Conservation (phyloP, 2,888 invertebrate genomes). For the Galerucella nymphaeae region DNA sequence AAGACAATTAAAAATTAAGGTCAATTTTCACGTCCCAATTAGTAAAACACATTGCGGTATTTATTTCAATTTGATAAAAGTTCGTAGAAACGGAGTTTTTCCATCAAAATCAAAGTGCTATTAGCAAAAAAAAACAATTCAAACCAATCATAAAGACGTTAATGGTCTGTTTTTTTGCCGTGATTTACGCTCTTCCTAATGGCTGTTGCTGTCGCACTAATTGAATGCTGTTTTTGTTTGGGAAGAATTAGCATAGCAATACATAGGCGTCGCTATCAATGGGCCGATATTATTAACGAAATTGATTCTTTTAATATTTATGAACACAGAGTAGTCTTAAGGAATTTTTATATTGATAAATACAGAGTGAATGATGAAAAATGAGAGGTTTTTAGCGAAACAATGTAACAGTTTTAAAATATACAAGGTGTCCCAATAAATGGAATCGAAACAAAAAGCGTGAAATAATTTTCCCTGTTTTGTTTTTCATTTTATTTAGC, state of each 20-base stretch:
- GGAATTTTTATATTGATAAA: too few relatives aligned
- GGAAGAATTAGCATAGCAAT: slow-evolving; percentile 54
- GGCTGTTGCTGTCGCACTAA: slow-evolving; percentile 54
- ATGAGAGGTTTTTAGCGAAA: too few relatives aligned
- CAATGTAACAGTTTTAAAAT: too few relatives aligned
- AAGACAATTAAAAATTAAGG: slow-evolving; percentile 1
- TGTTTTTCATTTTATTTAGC: neutral
- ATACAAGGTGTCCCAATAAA: too few relatives aligned
- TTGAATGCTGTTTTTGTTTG: slow-evolving; percentile 58
- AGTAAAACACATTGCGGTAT: slow-evolving; percentile 5
- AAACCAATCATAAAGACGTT: slow-evolving; percentile 47
- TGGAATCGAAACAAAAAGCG: neutral
- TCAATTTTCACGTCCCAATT: slow-evolving; percentile 16
- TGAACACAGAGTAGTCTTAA: too few relatives aligned
- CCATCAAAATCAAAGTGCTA: slow-evolving; percentile 37
- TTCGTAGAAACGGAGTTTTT: slow-evolving; percentile 16
- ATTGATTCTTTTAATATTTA: too few relatives aligned
- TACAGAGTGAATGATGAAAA: too few relatives aligned
- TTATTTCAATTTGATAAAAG: slow-evolving; percentile 19
- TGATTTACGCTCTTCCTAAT: slow-evolving; percentile 55
- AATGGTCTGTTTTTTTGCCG: slow-evolving; percentile 47
- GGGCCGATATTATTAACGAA: too few relatives aligned
- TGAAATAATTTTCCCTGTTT: neutral
- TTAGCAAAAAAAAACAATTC: slow-evolving; percentile 41
- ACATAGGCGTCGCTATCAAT: neutral